Conservation (phyloP, 2,113 vertebrate genomes). For the Coracopsis vasa region DNA sequence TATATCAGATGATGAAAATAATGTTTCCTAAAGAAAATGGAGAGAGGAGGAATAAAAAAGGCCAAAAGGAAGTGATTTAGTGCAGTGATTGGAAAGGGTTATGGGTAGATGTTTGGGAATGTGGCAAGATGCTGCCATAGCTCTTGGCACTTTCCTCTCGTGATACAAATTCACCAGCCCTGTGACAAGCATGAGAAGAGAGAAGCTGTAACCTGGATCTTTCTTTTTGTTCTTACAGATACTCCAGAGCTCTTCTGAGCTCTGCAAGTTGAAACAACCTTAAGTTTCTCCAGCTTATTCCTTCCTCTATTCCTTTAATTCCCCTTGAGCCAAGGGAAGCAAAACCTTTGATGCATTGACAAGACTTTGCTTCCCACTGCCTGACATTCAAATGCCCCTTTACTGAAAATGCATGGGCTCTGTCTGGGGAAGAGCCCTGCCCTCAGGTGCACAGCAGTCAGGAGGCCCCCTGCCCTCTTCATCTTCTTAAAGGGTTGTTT, state of each 20-base stretch:
- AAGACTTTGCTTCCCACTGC: neutral
- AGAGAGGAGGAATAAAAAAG: neutral
- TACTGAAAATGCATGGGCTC: neutral
- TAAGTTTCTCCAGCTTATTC: neutral
- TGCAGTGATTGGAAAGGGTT: neutral
- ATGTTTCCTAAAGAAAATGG: neutral
- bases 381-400: conserved; percentile 4
- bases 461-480: neutral
- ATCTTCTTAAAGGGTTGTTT: conserved; percentile 15
- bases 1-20: neutral
- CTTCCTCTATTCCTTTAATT: neutral
- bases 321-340: neutral
- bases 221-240: neutral
- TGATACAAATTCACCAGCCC: neutral
- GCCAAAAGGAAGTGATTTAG: neutral
- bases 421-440: neutral
- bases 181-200: neutral
- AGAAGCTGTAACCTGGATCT: neutral
- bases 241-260: neutral
- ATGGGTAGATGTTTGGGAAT: neutral
- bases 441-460: neutral
- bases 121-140: neutral
- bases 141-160: neutral
- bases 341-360: neutral
- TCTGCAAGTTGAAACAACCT: neutral